Conservation (phyloP, 1,140 invertebrate genomes). For the Probaryconus sp. region DNA sequence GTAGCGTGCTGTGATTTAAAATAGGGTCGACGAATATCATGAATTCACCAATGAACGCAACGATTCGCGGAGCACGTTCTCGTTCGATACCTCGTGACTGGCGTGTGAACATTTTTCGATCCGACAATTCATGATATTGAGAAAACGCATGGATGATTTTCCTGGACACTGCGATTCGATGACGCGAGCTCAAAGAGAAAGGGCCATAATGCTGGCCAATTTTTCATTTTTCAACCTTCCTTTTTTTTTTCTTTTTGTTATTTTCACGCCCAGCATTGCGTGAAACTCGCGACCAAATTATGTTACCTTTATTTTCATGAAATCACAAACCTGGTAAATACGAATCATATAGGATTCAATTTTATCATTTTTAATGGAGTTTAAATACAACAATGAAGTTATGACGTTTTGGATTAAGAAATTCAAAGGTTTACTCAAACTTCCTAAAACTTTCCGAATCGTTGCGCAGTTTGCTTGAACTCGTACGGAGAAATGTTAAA, state of each 20-base stretch:
- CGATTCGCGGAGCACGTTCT: slow-evolving; percentile 64
- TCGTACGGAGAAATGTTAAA: too few relatives aligned
- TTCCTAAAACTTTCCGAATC: too few relatives aligned
- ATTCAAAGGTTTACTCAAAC: too few relatives aligned
- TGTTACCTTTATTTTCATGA: slow-evolving; percentile 1
- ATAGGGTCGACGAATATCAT: slow-evolving; percentile 71
- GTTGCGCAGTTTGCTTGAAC: too few relatives aligned
- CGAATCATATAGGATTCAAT: too few relatives aligned
- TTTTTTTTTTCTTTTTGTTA: too few relatives aligned
- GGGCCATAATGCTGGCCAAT: slow-evolving; percentile 1
- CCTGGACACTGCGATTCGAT: neutral
- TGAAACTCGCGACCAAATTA: neutral
- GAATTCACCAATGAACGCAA: slow-evolving; percentile 66
- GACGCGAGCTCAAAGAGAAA: slow-evolving; percentile 4
- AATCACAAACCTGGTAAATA: too few relatives aligned
- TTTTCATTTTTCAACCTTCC: neutral
- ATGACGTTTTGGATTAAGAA: too few relatives aligned
- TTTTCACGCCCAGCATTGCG: too few relatives aligned
- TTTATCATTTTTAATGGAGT: too few relatives aligned
- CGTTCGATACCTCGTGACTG: slow-evolving; percentile 56
- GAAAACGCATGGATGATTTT: slow-evolving; percentile 19
- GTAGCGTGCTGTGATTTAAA: slow-evolving; percentile 76
- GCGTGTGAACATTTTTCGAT: slow-evolving; percentile 50
- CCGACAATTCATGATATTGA: slow-evolving; percentile 18
- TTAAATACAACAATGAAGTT: too few relatives aligned